phyloP scores from a whole-genome alignment of 2,888 invertebrate genomes.

The Standfussiana lucernea region DNA sequence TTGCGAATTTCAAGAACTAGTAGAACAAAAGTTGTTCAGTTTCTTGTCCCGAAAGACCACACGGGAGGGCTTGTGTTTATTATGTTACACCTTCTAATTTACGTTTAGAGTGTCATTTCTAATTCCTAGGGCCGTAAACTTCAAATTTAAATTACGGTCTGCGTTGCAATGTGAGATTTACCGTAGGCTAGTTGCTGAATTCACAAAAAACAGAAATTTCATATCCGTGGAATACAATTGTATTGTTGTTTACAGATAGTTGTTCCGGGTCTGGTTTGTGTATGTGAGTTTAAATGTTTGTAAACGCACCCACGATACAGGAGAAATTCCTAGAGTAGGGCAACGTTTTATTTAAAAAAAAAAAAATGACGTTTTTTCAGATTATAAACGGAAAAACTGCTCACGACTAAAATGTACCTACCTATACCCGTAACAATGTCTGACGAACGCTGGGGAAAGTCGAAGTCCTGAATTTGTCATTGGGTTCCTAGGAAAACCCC shows the following conservation, averaged over 20 bases:
- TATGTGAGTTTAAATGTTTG: no score
- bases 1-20: no score
- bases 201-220: background rate
- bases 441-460: slow-evolving; percentile 27
- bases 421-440: no score
- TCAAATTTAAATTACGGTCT: background rate
- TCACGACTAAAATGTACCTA: background rate
- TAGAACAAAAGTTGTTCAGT: no score
- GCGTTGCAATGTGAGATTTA: background rate
- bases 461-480: slow-evolving; percentile 20
- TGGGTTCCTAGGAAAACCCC: slow-evolving; percentile 16
- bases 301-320: no score
- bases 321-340: no score
- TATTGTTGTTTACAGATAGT: no score
- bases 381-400: background rate
- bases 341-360: no score
- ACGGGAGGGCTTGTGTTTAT: no score
- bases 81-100: no score
- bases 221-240: background rate
- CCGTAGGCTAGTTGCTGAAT: background rate
- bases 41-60: no score
- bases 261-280: no score
- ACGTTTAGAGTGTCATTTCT: background rate
- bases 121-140: background rate
- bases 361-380: background rate